phyloP scores from a whole-genome alignment of 1,140 invertebrate species.

The Thaumatotibia leucotreta region DNA sequence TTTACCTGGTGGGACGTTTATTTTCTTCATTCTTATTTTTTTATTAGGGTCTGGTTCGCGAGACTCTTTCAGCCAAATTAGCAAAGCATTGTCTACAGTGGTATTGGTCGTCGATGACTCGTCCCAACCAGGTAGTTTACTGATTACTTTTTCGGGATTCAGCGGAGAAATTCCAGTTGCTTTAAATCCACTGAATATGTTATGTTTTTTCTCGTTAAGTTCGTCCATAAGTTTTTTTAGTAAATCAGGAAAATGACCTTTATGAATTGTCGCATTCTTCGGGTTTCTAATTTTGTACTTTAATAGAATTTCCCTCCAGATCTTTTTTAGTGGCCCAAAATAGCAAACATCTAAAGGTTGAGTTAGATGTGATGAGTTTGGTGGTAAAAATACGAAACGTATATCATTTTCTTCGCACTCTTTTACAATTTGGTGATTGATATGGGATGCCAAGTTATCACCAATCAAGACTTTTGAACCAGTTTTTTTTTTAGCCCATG shows the following conservation, averaged over 20 bases:
- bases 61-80: slow-evolving; percentile 13
- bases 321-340: slow-evolving; percentile 50
- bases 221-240: slow-evolving; percentile 15
- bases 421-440: slow-evolving; percentile 21
- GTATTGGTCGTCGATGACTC: neutral
- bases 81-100: neutral
- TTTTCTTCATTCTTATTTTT: slow-evolving; percentile 10
- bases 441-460: neutral
- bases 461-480: slow-evolving; percentile 8
- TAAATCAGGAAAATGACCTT: neutral
- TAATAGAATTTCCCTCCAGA: slow-evolving; percentile 44
- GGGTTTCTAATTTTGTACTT: slow-evolving; percentile 27
- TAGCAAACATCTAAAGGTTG: slow-evolving; percentile 43
- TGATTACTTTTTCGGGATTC: neutral
- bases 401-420: slow-evolving; percentile 37
- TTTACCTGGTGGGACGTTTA: slow-evolving; percentile 13
- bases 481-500: slow-evolving; percentile 21
- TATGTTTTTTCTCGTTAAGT: neutral
- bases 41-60: slow-evolving; percentile 4
- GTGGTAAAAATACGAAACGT: slow-evolving; percentile 45
- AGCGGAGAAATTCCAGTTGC: neutral
- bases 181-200: slow-evolving; percentile 8
- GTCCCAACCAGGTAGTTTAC: neutral
- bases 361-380: slow-evolving; percentile 42
- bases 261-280: neutral